Evolutionary conservation across 2,888 invertebrate genomes (phyloP).

Genomic region (Polia nebulosa): DNA sequence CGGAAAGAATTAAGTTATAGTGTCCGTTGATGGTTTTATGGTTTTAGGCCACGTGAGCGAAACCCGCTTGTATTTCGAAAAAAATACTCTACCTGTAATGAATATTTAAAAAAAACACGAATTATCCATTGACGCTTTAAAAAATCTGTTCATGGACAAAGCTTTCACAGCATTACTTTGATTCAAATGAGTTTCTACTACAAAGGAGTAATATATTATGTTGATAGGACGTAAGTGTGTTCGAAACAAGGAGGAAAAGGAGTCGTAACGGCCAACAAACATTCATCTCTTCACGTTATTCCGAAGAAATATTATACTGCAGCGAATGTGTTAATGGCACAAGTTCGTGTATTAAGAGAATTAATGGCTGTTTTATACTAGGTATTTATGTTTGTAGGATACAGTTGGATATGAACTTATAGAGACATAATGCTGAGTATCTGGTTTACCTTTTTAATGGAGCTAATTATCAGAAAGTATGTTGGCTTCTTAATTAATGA

Average conservation of each 20-base stretch:
- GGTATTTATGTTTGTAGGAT: not conserved
- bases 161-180: not conserved
- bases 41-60: no score
- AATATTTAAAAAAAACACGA: not conserved
- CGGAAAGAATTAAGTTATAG: conserved; percentile 4
- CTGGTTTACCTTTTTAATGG: not conserved
- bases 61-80: no score
- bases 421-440: not conserved
- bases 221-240: conserved; percentile 8
- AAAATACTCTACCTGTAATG: not conserved
- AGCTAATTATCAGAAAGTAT: not conserved
- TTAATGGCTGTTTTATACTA: conserved; percentile 29
- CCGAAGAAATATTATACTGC: conserved; percentile 31
- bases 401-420: conserved; percentile 4
- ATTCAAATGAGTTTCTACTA: not conserved
- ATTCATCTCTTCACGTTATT: conserved; percentile 23
- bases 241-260: conserved; percentile 6
- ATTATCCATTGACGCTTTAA: not conserved
- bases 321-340: conserved; percentile 38
- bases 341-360: conserved; percentile 36
- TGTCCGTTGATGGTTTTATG: not conserved
- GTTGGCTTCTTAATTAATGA: not conserved
- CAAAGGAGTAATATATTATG: not conserved
- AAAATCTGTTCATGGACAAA: no score
- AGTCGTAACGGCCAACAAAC: conserved; percentile 18